Conservation (phyloP, 2,113 vertebrate genomes). For the Melanotaenia duboulayi region DNA sequence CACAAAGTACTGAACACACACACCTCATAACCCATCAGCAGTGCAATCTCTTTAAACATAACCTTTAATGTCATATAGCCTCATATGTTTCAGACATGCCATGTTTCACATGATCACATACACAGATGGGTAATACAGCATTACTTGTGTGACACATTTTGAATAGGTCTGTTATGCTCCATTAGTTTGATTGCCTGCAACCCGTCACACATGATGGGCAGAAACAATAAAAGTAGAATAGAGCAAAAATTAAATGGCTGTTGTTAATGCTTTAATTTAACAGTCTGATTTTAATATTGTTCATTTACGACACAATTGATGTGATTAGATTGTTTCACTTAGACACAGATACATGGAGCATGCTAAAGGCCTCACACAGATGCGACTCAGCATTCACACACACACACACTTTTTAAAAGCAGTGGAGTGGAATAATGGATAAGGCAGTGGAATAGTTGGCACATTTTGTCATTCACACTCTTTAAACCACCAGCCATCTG, state of each 20-base stretch:
- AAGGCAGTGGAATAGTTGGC: conserved; percentile 67
- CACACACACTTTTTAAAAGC: conserved; percentile 50
- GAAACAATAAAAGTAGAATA: conserved; percentile 66
- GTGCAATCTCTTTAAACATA: conserved; percentile 26
- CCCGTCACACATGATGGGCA: conserved; percentile 61
- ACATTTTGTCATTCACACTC: conserved; percentile 79
- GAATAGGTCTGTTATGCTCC: conserved; percentile 76
- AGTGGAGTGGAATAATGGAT: conserved; percentile 80
- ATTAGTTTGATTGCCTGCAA: conserved; percentile 82
- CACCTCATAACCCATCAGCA: conserved; percentile 34
- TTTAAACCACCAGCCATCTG: conserved; percentile 77
- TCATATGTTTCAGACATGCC: conserved; percentile 30
- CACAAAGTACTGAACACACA: background rate
- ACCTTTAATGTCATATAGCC: conserved; percentile 40
- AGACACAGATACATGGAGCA: conserved; percentile 31
- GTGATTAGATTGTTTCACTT: conserved; percentile 42
- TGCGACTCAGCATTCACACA: background rate
- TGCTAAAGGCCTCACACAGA: conserved; percentile 25
- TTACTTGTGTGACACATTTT: conserved; percentile 59
- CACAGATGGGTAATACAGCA: conserved; percentile 61
- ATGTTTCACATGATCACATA: conserved; percentile 57
- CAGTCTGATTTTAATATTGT: conserved; percentile 65
- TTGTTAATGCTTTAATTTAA: conserved; percentile 78
- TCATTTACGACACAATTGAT: conserved; percentile 63
- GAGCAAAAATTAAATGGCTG: conserved; percentile 71